Conservation (phyloP, 2,888 invertebrate genomes). For the Drepana falcataria region DNA sequence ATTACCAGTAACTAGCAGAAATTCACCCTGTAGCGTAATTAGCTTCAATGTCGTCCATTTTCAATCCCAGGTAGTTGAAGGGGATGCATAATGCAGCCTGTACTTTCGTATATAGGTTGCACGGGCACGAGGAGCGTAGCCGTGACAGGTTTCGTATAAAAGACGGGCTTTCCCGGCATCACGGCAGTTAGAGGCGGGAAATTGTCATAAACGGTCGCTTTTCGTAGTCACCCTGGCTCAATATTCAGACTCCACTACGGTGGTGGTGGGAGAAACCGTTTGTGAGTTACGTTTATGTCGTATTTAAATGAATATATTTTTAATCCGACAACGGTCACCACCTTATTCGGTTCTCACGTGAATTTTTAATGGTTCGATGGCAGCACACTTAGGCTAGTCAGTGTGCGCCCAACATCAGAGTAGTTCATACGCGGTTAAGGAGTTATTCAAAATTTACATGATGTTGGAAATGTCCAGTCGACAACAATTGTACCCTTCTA, state of each 20-base stretch:
- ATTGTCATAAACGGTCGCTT: constrained; percentile 24
- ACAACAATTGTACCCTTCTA: constrained; percentile 58
- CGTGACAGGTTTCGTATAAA: too few relatives aligned
- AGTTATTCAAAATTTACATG: constrained; percentile 16
- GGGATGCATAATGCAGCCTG: too few relatives aligned
- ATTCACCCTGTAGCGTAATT: too few relatives aligned
- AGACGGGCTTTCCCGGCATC: background rate
- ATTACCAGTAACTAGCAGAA: too few relatives aligned
- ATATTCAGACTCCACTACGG: constrained; percentile 44
- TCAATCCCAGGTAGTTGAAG: too few relatives aligned
- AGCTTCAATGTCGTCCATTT: too few relatives aligned
- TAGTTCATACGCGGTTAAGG: constrained; percentile 10
- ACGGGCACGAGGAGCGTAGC: too few relatives aligned
- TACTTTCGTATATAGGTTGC: too few relatives aligned
- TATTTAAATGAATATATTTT: too few relatives aligned
- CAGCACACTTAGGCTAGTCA: constrained; percentile 8
- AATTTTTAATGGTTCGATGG: constrained; percentile 39
- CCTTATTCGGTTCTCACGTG: constrained; percentile 45
- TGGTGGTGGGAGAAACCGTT: constrained; percentile 39
- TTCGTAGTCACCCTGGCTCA: constrained; percentile 31
- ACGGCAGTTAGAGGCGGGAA: constrained; percentile 14
- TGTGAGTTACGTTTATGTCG: constrained; percentile 27
- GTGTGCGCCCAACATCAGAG: constrained; percentile 14
- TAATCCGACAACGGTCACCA: constrained; percentile 5
- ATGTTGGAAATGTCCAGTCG: constrained; percentile 67